phyloP scores from a whole-genome alignment of 2,113 vertebrate species.

The Myxocyprinus asiaticus region DNA sequence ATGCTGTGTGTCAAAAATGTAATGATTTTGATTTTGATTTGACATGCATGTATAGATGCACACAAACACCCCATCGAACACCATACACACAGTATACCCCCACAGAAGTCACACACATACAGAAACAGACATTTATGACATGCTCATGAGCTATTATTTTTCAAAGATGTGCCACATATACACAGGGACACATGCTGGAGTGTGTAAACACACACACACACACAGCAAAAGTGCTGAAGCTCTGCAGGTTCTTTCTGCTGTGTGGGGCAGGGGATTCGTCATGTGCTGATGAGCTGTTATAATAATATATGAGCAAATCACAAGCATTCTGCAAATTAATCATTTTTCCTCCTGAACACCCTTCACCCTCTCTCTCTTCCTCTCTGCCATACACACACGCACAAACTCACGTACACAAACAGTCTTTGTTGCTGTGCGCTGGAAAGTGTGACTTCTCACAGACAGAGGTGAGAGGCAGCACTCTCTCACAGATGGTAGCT shows the following conservation, averaged over 20 bases:
- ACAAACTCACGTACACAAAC: conserved; percentile 6
- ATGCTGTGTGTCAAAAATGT: too few relatives aligned
- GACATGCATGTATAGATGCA: conserved; percentile 37
- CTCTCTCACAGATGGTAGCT: conserved; percentile 88
- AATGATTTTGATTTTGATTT: too few relatives aligned
- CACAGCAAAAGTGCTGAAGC: conserved; percentile 83
- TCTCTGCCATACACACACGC: conserved; percentile 37
- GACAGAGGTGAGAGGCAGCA: conserved; percentile 84
- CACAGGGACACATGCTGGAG: conserved; percentile 60
- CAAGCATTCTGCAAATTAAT: conserved; percentile 93
- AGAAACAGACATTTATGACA: conserved; percentile 43
- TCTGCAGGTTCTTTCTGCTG: conserved; percentile 81
- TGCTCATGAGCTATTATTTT: conserved; percentile 51
- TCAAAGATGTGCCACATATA: conserved; percentile 46
- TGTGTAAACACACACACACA: conserved; percentile 51
- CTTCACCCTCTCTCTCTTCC: conserved; percentile 70
- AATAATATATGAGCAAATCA: conserved; percentile 95
- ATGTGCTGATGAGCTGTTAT: conserved; percentile 92
- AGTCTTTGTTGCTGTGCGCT: conserved; percentile 78
- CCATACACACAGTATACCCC: background rate
- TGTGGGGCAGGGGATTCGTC: conserved; percentile 84
- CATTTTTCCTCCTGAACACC: conserved; percentile 72
- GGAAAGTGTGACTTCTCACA: conserved; percentile 82
- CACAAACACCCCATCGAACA: conserved; percentile 14
- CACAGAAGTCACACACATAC: conserved; percentile 40